These are phyloP conservation scores for Paracentrotus lividus DNA, from an alignment of 53 echinoderm and acorn worm species.

Conservation along the genomic window DNA sequence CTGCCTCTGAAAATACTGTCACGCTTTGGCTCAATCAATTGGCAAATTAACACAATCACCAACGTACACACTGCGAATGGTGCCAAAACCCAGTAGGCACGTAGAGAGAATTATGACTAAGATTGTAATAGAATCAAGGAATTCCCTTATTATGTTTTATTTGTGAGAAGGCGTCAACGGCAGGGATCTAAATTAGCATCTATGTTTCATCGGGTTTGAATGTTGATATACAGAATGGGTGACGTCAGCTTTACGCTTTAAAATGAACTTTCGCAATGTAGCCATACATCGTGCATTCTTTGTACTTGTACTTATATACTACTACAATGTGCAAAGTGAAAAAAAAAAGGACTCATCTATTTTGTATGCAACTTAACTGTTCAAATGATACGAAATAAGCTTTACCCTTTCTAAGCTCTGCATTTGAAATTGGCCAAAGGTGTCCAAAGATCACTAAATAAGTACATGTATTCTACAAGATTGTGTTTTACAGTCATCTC, in stretches of 20 bases:
- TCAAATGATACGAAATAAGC: no score
- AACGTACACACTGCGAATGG: background rate
- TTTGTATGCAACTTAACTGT: no score
- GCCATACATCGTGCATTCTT: no score
- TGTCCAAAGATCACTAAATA: no score
- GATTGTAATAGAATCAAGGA: background rate
- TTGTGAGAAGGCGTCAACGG: background rate
- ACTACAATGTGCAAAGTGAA: background rate
- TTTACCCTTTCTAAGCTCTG: no score
- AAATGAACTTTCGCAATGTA: background rate
- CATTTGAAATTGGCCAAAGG: no score
- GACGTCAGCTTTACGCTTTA: background rate
- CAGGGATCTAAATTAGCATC: slow-evolving; percentile 29
- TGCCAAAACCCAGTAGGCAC: background rate
- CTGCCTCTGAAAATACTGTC: background rate
- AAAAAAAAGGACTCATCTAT: background rate
- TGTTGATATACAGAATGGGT: background rate
- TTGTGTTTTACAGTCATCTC: no score
- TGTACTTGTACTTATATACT: no score
- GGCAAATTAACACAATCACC: slow-evolving; percentile 2
- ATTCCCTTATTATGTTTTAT: background rate
- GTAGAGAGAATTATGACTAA: slow-evolving; percentile 6
- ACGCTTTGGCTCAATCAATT: background rate
- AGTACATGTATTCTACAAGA: no score
- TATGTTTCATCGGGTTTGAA: background rate